Evolutionary conservation across 2,888 invertebrate species (phyloP), one percentile per base, ranked within the genome.

Genomic region (Adela reaumurella): DNA sequence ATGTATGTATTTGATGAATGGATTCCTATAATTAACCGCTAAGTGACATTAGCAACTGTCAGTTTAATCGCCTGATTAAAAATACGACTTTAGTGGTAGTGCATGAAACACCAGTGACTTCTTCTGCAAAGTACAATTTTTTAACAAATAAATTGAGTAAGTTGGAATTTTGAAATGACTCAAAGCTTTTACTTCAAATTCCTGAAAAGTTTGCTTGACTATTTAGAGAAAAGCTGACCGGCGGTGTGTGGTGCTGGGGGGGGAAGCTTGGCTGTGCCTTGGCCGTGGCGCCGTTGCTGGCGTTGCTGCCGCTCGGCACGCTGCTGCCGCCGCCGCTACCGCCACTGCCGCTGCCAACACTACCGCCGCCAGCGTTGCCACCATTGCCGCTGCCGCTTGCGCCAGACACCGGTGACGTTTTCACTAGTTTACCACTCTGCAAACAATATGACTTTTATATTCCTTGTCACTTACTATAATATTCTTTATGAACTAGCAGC

Each of bases 361-460:
- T 56, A 56, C 19, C 59, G 55, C 49, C 53, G 58, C 49, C 50
- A 59, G 19, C 56, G 59, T 46, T 45, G 57, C 48, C 57, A 60
- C 2, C 54, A 55, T 46, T n/a, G n/a, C n/a, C n/a, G 35, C 35
- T 29, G 16, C 6, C 6, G 24, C 24, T 24, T 5, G 6, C 24
- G 24, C 24, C 24, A 10, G 24, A 24, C 16, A 10, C 43, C 42
- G 83, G 82, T 1, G 83, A 82, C 51, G 82, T 81, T 41, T 89
- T 84, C 57, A 88, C 83, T 50, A 89, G 61, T 64, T 88, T 89
- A 45, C 87, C 86, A 42, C 82, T 68, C 67, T 83, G 63, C 1
- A 58, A 46, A 17, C 3, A 11, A 44, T 5, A 14, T 28, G 35
- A 2, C 24, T n/a, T 19, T 11, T 46, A 43, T 43, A 16, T n/a